These are phyloP conservation scores for Lutjanus campechanus DNA, from an alignment of 2,797 vertebrate genomes.

Conservation along the genomic window DNA sequence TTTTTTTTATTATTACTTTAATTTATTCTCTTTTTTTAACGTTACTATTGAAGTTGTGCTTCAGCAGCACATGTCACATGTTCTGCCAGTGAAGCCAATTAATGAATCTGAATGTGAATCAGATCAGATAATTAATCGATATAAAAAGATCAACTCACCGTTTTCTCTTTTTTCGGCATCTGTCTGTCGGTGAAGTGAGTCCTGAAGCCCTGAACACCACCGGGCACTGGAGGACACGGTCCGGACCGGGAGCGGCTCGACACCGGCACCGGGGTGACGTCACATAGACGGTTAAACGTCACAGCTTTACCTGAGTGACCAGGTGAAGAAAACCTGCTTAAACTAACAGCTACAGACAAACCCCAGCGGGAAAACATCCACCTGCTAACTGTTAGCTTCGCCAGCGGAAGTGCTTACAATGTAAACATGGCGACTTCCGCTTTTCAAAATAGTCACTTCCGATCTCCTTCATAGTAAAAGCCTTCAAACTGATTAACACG, in stretches of 20 bases:
- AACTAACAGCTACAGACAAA: neutral
- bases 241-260: neutral
- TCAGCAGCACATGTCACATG: no score
- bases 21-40: no score
- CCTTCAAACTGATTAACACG: no score
- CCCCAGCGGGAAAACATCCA: constrained; percentile 24
- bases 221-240: neutral
- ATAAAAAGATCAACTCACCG: constrained; percentile 28
- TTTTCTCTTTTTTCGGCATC: constrained; percentile 68
- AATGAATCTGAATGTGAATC: no score
- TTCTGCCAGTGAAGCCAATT: no score
- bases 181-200: neutral
- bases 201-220: neutral
- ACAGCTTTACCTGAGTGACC: accelerated
- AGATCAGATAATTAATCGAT: no score
- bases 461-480: constrained; percentile 5
- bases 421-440: constrained; percentile 45
- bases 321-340: accelerated
- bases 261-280: neutral
- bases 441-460: constrained; percentile 39
- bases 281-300: neutral
- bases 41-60: no score
- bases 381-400: constrained; percentile 8
- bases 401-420: neutral
- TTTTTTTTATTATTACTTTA: no score